Evolutionary conservation across 1,140 invertebrate species (phyloP), one percentile per base, ranked within the genome.

Genomic region (Littorina saxatilis): DNA sequence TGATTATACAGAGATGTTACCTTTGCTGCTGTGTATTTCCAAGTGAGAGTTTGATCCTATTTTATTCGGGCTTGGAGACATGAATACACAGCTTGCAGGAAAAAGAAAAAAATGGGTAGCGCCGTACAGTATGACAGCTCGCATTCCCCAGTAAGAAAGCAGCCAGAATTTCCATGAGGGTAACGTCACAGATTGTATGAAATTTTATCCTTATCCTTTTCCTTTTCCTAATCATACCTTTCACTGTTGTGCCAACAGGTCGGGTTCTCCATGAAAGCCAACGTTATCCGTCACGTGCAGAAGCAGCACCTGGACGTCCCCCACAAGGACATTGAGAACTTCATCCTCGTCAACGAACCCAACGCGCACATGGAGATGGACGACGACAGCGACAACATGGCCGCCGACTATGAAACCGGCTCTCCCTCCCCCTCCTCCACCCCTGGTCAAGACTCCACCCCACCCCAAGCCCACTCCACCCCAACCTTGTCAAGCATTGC

Each of bases 261-360:
- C 43, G 91, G 92, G 0, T 93, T 93, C 85, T 93, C 92, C 32
- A 92, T 92, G 0, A 92, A 92, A 81, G 91, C 92, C 35, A 93
- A 93, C 72, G 93, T 91, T 82, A 86, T 93, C 40, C 90, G 92
- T 1, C 93, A 93, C 85, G 85, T 93, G 9, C 88, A 92, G 63
- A 93, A 93, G 68, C 90, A 90, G 40, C 93, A 93, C 84, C 83
- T 87, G 13, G 90, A 91, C 32, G 84, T 91, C 2, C 87, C 88
- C 50, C 86, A 91, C 29, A 88, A 87, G 58, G 84, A 90, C 43
- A 87, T 88, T 35, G 90, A 91, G 73, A 83, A 85, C 32, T 85
- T 75, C 52, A 87, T 90, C 35, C 74, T 84, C 52, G 81, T 86
- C 39, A 87, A 88, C 75, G 84, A 86, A 43, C 40, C 39, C 4